Evolutionary conservation across 2,797 vertebrate genomes (phyloP).

Genomic region (Alauda arvensis): DNA sequence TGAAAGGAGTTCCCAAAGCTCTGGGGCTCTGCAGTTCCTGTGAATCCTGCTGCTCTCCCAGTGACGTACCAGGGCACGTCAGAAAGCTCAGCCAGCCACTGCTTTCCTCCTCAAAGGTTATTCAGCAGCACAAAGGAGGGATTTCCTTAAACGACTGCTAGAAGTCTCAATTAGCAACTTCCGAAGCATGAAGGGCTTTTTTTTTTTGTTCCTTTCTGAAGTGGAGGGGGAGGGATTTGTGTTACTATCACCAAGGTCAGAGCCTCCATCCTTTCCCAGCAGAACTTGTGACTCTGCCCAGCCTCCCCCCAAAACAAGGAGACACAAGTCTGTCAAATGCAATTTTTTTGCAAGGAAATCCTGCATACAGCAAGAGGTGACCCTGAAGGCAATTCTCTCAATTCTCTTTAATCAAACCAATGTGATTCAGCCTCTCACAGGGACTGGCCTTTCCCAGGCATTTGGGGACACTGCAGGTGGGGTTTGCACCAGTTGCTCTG

Average conservation of each 20-base stretch:
- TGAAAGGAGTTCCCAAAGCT: background rate
- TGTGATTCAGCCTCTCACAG: background rate
- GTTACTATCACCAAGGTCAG: background rate
- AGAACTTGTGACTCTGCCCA: background rate
- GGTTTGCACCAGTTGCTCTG: background rate
- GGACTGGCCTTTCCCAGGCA: background rate
- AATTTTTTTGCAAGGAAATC: background rate
- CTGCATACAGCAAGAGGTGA: background rate
- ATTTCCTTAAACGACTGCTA: slow-evolving; percentile 10
- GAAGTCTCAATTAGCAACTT: background rate
- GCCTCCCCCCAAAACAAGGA: background rate
- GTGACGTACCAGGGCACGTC: background rate
- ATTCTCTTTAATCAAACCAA: background rate
- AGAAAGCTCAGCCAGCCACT: slow-evolving; percentile 6
- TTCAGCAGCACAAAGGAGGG: background rate
- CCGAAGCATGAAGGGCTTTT: background rate
- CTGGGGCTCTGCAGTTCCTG: rapidly evolving
- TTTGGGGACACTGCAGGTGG: background rate
- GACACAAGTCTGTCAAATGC: background rate
- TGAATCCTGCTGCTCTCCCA: background rate
- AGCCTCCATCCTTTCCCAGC: background rate
- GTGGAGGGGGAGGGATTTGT: background rate
- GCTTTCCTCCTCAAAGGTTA: background rate
- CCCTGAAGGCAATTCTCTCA: background rate
- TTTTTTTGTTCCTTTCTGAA: background rate